A percentile compares a stretch with the other conserved stretches of the same genome.
Evolutionary conservation across 2,888 invertebrate genomes (phyloP).

Genomic region (Eugnorisma glareosa): DNA sequence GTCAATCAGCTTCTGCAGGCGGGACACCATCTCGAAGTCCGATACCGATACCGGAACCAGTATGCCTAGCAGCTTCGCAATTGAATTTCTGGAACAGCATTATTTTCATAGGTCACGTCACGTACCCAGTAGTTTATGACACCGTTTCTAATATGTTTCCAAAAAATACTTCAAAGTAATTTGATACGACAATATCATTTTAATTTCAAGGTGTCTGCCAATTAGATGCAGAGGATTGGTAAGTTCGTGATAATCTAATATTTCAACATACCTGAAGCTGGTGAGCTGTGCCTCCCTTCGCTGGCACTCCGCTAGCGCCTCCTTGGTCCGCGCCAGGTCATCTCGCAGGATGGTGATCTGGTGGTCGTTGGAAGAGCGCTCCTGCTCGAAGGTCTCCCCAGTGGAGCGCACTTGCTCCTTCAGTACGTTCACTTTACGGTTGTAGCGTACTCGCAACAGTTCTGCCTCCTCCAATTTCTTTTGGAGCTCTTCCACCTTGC

Average conservation of each 20-base stretch:
- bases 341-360: slow-evolving; percentile 93
- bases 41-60: slow-evolving; percentile 92
- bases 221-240: too few relatives aligned
- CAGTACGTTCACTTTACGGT: slow-evolving; percentile 92
- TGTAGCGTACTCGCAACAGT: slow-evolving; percentile 93
- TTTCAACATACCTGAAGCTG: slow-evolving; percentile 91
- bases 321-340: slow-evolving; percentile 94
- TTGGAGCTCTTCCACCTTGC: slow-evolving; percentile 96
- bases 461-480: slow-evolving; percentile 95
- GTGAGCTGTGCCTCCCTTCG: slow-evolving; percentile 94
- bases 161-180: neutral
- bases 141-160: neutral
- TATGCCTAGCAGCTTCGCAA: slow-evolving; percentile 93
- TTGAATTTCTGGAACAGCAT: slow-evolving; percentile 90
- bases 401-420: slow-evolving; percentile 93
- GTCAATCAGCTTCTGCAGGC: slow-evolving; percentile 95
- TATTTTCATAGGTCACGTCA: neutral
- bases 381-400: slow-evolving; percentile 93
- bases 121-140: neutral
- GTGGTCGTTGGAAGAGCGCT: slow-evolving; percentile 93
- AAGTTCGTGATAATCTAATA: neutral
- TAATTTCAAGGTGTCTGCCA: neutral
- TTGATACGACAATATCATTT: neutral
- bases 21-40: slow-evolving; percentile 94
- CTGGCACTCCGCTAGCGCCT: slow-evolving; percentile 93